Base-by-base conservation (phyloP, 2,797 vertebrate genomes). In the Ctenosaura bakeri region DNA sequence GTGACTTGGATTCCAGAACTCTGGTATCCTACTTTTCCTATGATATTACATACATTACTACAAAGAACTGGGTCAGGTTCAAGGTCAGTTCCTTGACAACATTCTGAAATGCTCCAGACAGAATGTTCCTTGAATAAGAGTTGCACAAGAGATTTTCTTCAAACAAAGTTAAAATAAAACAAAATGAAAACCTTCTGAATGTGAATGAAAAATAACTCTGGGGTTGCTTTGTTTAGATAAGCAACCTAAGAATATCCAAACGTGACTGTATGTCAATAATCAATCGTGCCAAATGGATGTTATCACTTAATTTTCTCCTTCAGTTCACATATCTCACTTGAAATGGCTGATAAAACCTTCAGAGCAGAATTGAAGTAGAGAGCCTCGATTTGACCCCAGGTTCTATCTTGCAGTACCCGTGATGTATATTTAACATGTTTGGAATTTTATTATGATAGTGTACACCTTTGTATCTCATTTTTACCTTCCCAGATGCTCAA, bases 131-230 rank as follows among this genome's bases (percentile, higher is more conserved):
- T 59, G 83, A 71, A 52, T 50, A 52, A 82, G 78, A 32, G 42
- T 83, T 83, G n/a, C 78, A 64, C 79, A 87, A 87, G 56, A 59
- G 52, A 83, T 38, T 76, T 90, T 87, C 42, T 90, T 80, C 56
- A 80, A 86, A 81, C 77, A 64, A 8, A 52, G 32, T 71, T 78
- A 79, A 54, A 42, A 86, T 26, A 22, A 6, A 78, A 46, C 13
- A 16, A 74, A 42, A 54, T 56, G 1, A 80, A 90, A 54, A 13
- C 9, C 24, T 69, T 59, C 26, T 85, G 35, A 42, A 38, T 76
- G n/a, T 64, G 32, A 86, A 82, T 59, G n/a, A 86, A 76, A 76
- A 86, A 90, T 81, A 52, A 76, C 50, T 66, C 69, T 32, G 52
- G n/a, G 38, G 2, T 46, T 46, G 38, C 56, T 32, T 76, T 35